These are phyloP conservation scores for Caenorhabditis sp. DNA, from an alignment of 2,888 invertebrate species.

Conservation along the genomic window DNA sequence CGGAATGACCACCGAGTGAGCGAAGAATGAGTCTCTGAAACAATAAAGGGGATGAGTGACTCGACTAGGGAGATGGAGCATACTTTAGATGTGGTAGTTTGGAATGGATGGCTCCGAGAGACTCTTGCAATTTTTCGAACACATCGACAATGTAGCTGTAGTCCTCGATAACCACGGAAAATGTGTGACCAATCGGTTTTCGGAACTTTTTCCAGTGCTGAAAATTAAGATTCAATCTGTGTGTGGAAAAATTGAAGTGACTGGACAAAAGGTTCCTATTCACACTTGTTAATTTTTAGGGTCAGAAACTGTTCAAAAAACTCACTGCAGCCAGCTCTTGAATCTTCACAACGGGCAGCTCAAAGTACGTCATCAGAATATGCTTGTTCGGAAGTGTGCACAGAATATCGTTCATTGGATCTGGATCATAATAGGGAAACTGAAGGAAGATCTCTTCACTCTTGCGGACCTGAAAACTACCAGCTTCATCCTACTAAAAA, in stretches of 20 bases:
- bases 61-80: background rate
- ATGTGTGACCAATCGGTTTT: background rate
- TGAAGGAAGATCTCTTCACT: background rate
- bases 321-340: conserved; percentile 7
- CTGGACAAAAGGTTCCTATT: too few species aligned
- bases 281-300: too few species aligned
- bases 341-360: background rate
- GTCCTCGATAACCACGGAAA: background rate
- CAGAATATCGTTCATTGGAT: background rate
- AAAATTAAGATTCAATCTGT: too few species aligned
- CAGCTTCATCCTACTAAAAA: background rate
- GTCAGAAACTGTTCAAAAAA: background rate
- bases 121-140: too few species aligned
- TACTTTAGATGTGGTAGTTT: background rate
- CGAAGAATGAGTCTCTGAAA: conserved; percentile 10
- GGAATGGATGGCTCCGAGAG: conserved; percentile 12
- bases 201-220: conserved; percentile 8
- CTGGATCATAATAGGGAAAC: conserved; percentile 16
- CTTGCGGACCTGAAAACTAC: background rate
- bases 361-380: conserved; percentile 1
- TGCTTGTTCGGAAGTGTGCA: background rate
- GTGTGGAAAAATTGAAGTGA: background rate
- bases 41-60: background rate
- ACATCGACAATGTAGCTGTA: too few species aligned
- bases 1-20: conserved; percentile 2